These are phyloP conservation scores for Drosophila miranda DNA, from an alignment of 1,140 invertebrate genomes.

Conservation along the genomic window DNA sequence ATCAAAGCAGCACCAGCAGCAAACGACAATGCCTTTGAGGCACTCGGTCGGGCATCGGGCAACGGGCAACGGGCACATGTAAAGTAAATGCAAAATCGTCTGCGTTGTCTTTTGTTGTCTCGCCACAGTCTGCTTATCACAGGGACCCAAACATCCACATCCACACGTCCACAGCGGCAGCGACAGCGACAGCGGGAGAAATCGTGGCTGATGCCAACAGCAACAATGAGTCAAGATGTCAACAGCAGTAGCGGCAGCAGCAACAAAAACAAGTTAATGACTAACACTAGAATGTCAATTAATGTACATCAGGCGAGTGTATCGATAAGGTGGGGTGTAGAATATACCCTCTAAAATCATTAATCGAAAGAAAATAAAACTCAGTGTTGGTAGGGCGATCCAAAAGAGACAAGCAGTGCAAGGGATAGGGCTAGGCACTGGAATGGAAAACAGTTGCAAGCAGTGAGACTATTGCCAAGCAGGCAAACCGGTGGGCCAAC, in stretches of 20 bases:
- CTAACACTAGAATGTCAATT: conserved; percentile 65
- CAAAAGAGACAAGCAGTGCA: no score
- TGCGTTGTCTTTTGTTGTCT: conserved; percentile 77
- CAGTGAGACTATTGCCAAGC: no score
- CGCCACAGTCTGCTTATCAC: conserved; percentile 77
- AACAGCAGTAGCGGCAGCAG: conserved; percentile 2
- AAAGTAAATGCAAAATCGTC: conserved; percentile 71
- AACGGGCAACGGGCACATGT: conserved; percentile 33
- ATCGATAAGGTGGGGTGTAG: background rate
- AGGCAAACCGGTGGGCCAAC: no score
- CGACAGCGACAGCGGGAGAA: conserved; percentile 7
- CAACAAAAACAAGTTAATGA: conserved; percentile 51
- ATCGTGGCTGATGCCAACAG: conserved; percentile 15
- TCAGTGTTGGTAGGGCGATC: no score
- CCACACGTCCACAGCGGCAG: conserved; percentile 8
- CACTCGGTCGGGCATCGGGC: conserved; percentile 19
- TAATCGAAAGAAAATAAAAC: no score
- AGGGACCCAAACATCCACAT: conserved; percentile 11
- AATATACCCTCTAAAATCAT: no score
- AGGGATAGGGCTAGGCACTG: no score
- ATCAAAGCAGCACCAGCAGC: conserved; percentile 25
- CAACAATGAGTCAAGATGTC: conserved; percentile 17
- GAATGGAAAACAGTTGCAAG: no score
- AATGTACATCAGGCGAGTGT: conserved; percentile 5
- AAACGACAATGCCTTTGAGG: conserved; percentile 31